phyloP scores from a whole-genome alignment of 2,888 invertebrate species.

The Frankliniella intonsa region DNA sequence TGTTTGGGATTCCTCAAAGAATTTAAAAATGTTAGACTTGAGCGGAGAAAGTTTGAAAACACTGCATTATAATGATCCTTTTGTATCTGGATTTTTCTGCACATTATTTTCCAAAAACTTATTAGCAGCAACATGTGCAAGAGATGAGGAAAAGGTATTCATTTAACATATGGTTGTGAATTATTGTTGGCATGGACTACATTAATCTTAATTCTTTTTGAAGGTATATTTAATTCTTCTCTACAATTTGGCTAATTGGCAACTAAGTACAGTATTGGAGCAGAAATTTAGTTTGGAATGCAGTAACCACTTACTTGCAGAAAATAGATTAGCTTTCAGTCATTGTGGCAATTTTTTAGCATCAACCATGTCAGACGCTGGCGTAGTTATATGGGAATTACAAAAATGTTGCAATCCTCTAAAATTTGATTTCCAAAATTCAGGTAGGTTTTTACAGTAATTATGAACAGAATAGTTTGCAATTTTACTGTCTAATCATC shows the following conservation, averaged over 20 bases:
- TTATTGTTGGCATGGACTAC: not conserved
- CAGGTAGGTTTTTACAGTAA: not conserved
- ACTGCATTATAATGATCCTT: not conserved
- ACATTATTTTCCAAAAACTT: not conserved
- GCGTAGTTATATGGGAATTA: not conserved
- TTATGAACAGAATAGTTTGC: not conserved
- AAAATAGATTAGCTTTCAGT: not conserved
- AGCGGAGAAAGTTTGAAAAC: not conserved
- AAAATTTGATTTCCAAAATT: not conserved
- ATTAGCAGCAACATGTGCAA: not conserved
- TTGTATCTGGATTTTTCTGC: not conserved
- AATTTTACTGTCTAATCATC: not conserved
- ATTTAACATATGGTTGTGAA: not conserved
- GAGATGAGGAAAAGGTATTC: not conserved
- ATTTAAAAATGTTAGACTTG: not conserved
- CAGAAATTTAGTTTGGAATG: not conserved
- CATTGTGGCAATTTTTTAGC: constrained; percentile 3
- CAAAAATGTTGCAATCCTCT: not conserved
- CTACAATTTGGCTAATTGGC: not conserved
- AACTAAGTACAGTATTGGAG: not conserved
- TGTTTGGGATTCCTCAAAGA: not conserved
- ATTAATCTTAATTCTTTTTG: not conserved
- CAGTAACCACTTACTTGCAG: not conserved
- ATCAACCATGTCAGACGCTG: not conserved
- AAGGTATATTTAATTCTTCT: not conserved